Evolutionary conservation across 2,797 vertebrate genomes (phyloP).

Genomic region (Trichosurus vulpecula): DNA sequence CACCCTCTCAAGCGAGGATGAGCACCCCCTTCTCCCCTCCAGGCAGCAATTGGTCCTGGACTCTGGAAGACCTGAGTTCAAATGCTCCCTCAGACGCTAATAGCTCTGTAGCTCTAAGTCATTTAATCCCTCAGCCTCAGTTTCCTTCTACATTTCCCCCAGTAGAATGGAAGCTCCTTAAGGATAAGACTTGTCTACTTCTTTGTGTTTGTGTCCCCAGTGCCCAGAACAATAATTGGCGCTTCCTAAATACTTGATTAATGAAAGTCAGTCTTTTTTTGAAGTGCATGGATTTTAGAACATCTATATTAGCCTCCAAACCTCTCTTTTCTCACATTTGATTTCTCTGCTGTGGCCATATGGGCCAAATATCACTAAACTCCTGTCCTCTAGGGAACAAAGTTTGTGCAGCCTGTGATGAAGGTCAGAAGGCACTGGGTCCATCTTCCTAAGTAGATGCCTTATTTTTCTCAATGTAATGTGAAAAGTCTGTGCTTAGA

Average conservation of each 20-base stretch:
- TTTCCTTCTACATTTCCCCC: neutral
- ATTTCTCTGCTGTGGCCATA: neutral
- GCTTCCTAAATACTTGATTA: neutral
- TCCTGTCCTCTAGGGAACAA: neutral
- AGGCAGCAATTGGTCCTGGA: neutral
- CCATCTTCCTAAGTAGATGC: neutral
- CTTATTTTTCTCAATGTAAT: neutral
- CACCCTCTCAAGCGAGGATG: neutral
- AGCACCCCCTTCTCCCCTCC: neutral
- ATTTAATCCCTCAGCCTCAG: neutral
- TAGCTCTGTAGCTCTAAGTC: neutral
- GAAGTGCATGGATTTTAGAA: neutral
- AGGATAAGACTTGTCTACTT: neutral
- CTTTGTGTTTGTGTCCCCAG: neutral
- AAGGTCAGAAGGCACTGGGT: neutral
- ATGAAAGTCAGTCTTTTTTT: neutral
- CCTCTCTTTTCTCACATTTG: neutral
- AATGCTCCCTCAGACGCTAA: neutral
- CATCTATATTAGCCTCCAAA: neutral
- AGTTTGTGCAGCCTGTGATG: neutral
- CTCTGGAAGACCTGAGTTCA: neutral
- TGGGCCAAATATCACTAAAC: neutral
- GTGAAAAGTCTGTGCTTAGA: neutral
- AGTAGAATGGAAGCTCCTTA: neutral
- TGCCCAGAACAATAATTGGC: neutral